phyloP scores from a whole-genome alignment of 2,797 vertebrate species.

The Podarcis lilfordi region DNA sequence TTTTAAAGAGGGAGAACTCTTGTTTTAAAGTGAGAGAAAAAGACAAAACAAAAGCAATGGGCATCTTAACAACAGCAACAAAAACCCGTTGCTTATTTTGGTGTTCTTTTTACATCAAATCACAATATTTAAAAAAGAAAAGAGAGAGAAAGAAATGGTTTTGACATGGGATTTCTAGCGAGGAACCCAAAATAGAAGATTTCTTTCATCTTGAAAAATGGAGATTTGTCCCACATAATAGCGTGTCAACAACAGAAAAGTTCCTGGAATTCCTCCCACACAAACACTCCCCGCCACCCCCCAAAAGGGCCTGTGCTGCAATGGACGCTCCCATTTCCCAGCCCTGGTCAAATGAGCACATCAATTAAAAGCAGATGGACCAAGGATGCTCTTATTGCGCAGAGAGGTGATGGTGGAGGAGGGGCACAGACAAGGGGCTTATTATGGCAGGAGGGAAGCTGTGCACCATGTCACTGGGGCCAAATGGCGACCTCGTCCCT shows the following conservation, averaged over 20 bases:
- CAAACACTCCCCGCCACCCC: slow-evolving; percentile 13
- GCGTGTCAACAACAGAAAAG: not conserved
- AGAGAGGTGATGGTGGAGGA: slow-evolving; percentile 38
- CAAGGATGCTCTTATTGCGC: slow-evolving; percentile 55
- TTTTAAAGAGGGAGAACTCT: too few species aligned
- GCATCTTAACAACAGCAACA: too few species aligned
- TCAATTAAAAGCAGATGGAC: slow-evolving; percentile 70
- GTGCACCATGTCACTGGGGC: slow-evolving; percentile 47
- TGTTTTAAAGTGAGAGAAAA: too few species aligned
- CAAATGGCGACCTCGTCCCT: slow-evolving; percentile 63
- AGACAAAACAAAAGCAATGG: too few species aligned
- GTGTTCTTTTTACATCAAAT: not conserved
- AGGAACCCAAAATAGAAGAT: not conserved
- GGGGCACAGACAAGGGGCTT: slow-evolving; percentile 52
- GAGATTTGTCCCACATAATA: not conserved
- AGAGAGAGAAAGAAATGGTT: not conserved
- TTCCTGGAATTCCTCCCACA: not conserved
- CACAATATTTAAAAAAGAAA: not conserved
- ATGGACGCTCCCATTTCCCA: slow-evolving; percentile 56
- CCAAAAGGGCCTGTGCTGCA: slow-evolving; percentile 56
- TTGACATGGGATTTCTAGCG: not conserved
- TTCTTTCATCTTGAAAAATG: not conserved
- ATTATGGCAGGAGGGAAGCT: slow-evolving; percentile 39
- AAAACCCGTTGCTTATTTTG: not conserved
- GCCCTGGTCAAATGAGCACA: slow-evolving; percentile 58